Evolutionary conservation across 2,888 invertebrate genomes (phyloP), one percentile per base, ranked within the genome.

Genomic region (Harpalus rufipes): DNA sequence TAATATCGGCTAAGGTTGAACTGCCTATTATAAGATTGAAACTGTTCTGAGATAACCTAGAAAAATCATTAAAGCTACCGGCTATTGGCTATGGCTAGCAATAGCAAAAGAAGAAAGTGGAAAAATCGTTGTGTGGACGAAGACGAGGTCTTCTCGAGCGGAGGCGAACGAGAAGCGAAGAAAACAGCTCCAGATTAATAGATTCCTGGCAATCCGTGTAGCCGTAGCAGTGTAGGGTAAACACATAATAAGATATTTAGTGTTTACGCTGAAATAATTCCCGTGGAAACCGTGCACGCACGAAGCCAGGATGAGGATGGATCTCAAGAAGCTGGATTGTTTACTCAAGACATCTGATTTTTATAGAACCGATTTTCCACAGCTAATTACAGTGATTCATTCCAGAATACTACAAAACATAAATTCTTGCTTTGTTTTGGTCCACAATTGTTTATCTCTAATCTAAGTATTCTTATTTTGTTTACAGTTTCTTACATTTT

Each of bases 171-270:
- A 51, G 44, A 51, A 51, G 44, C 44, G 44, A 51, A 10, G 44
- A 51, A 51, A 51, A 51, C 44, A 51, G 44, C 44, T 51, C 44
- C 87, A 89, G 89, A 90, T 89, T 89, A 89, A 89, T 88, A 87
- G 87, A 86, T 87, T 86, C 87, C 87, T 86, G 85, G 87, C 87
- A 88, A 87, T 87, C 87, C 88, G 25, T 65, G 65, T 65, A 65
- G 32, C 10, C 59, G 14, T 51, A 51, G 12, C 59, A 87, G 87
- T 87, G 87, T 88, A 87, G 61, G 88, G 87, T 86, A 87, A 87
- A 87, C 87, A 87, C 87, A 87, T 88, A 88, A 89, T 89, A 88
- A 88, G 87, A 88, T 88, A 88, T 89, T 88, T 89, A 89, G 88
- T 88, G 87, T 88, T 89, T 88, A 88, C 88, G 74, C 59, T 59